Evolutionary conservation across 2,113 vertebrate species (phyloP), one percentile per base, ranked within the genome.

Genomic region (Nymphicus hollandicus): DNA sequence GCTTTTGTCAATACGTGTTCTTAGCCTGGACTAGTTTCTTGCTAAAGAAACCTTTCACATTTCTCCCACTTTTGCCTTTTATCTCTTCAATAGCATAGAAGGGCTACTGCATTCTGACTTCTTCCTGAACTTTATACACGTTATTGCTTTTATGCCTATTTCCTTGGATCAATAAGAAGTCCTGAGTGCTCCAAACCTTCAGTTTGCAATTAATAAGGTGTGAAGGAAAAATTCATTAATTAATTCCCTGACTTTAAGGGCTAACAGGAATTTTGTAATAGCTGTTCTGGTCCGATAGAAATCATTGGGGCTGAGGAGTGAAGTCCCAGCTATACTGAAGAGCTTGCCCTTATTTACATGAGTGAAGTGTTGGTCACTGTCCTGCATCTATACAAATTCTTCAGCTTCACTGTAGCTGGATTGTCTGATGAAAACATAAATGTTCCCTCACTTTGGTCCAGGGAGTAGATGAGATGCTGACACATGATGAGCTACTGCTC

Each of bases 1-100:
- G 78, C 41, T 94, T 92, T 82, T 91, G 92, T 94, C 83, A 77
- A 85, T 91, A 91, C 33, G n/a, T 94, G 81, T 91, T 95, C 83
- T 88, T 44, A 77, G 89, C 72, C 80, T 56, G 73, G 35, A 35
- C 52, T 87, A 77, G 91, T 84, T 96, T 86, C 80, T 96, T 92
- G 56, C 81, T 95, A 44, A 86, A 91, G 68, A 93, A 96, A 87
- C 49, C 4, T 37, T 88, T 79, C 43, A 33, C 49, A 71, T 96
- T 91, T 88, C 85, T 77, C 74, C 73, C 37, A 65, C 25, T 95
- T 85, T 74, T 81, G 39, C 31, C 33, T 88, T 93, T 95, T 89
- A 91, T 94, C 91, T 95, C 47, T 52, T 86, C 87, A 91, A 47
- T 14, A 79, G 71, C 83, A 96, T 80, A 95, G 91, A 97, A 91